These are phyloP conservation scores for Blennius ocellaris DNA, from an alignment of 2,113 vertebrate species.

Conservation along the genomic window DNA sequence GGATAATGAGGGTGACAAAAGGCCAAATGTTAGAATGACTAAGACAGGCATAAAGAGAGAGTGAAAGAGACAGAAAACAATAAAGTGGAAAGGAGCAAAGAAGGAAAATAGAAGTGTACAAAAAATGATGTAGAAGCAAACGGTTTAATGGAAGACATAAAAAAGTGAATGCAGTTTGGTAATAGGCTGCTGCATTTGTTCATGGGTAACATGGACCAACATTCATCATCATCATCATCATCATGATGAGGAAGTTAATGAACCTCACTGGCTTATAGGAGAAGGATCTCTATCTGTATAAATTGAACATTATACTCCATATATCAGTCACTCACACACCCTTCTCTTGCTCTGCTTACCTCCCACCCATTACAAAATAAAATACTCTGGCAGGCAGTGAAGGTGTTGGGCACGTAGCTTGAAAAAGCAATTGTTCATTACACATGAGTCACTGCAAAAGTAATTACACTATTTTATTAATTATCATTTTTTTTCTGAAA, in stretches of 20 bases:
- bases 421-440: slow-evolving; percentile 1
- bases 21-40: slow-evolving; percentile 6
- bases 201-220: slow-evolving; percentile 14
- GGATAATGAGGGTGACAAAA: slow-evolving; percentile 14
- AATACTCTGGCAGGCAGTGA: background rate
- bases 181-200: slow-evolving; percentile 12
- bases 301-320: slow-evolving; percentile 12
- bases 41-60: background rate
- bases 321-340: slow-evolving; percentile 12
- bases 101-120: background rate
- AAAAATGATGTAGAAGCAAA: background rate
- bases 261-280: slow-evolving; percentile 35
- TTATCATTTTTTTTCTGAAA: background rate
- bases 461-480: background rate
- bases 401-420: background rate
- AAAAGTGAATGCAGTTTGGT: slow-evolving; percentile 15
- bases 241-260: slow-evolving; percentile 37
- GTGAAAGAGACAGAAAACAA: background rate
- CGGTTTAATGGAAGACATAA: slow-evolving; percentile 5
- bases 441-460: background rate
- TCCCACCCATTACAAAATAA: background rate
- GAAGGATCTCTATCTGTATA: background rate
- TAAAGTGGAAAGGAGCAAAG: background rate
- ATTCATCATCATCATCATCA: slow-evolving; percentile 23
- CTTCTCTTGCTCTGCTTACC: background rate